Percentiles rank a stretch among this genome's conserved stretches.
Evolutionary conservation across 2,888 invertebrate genomes (phyloP).

Genomic region (Archips crataeganus): DNA sequence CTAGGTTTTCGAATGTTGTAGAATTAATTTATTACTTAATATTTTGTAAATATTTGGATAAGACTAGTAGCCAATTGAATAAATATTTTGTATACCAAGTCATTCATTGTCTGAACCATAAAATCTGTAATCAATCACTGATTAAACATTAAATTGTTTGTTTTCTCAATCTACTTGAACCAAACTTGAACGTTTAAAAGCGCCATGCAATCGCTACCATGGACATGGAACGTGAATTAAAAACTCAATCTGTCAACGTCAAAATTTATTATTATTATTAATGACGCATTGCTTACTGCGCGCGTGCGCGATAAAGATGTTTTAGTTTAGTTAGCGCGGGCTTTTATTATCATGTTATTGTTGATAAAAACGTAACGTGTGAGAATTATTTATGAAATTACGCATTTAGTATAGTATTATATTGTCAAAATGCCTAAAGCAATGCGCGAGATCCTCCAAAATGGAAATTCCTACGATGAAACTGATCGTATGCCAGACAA

Average conservation of each 20-base stretch:
- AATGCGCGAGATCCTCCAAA: constrained; percentile 65
- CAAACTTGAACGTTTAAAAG: background rate
- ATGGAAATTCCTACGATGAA: constrained; percentile 80
- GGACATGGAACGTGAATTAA: background rate
- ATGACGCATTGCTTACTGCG: background rate
- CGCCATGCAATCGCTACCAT: background rate
- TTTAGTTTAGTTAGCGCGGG: constrained; percentile 13
- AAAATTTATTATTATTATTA: background rate
- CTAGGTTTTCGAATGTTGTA: background rate
- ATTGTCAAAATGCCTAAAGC: constrained; percentile 66
- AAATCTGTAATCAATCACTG: background rate
- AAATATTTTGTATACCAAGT: constrained; percentile 14
- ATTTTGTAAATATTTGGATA: background rate
- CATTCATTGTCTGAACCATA: background rate
- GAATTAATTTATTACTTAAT: background rate
- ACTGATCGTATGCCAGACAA: constrained; percentile 86
- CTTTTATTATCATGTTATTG: constrained; percentile 19
- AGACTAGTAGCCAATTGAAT: constrained; percentile 14
- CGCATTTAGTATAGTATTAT: background rate
- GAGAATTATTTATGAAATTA: constrained; percentile 20
- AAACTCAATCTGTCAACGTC: constrained; percentile 1
- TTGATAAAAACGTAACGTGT: constrained; percentile 12
- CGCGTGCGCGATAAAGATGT: background rate
- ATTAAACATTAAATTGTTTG: background rate
- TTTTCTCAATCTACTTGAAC: background rate